These are phyloP conservation scores for Oxytorus armatus DNA, from an alignment of 2,888 invertebrate genomes.

Conservation along the genomic window DNA sequence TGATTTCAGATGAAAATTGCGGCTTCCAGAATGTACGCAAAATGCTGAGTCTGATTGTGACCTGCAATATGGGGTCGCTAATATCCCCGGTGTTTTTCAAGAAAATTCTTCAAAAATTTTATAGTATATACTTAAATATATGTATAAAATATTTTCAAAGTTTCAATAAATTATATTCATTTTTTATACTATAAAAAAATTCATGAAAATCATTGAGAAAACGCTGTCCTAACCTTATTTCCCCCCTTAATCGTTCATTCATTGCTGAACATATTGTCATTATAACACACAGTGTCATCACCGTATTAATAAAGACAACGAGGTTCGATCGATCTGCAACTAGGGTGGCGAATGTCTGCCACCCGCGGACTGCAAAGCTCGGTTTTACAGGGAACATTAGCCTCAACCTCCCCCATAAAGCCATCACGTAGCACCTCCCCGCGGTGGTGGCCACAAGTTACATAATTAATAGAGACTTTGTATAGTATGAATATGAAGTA, in stretches of 20 bases:
- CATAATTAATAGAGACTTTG: constrained; percentile 79
- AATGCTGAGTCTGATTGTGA: no score
- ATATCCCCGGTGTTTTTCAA: no score
- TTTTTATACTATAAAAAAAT: no score
- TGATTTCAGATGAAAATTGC: no score
- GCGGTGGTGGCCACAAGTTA: constrained; percentile 69
- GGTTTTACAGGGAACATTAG: constrained; percentile 31
- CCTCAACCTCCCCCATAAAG: neutral
- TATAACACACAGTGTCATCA: constrained; percentile 1
- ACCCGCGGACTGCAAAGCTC: constrained; percentile 14
- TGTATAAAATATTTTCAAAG: no score
- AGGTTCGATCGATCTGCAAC: constrained; percentile 45
- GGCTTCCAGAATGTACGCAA: no score
- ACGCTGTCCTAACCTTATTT: neutral
- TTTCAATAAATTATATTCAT: no score
- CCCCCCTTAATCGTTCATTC: neutral
- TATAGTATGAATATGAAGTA: constrained; percentile 78
- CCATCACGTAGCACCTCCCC: neutral
- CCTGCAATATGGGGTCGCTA: no score
- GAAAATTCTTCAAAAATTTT: no score
- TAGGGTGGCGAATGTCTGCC: constrained; percentile 18
- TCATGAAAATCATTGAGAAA: no score
- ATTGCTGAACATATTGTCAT: neutral
- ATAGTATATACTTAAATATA: no score
- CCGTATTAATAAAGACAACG: constrained; percentile 24